Conservation (phyloP, 2,888 invertebrate species). For the Diadromus collaris region DNA sequence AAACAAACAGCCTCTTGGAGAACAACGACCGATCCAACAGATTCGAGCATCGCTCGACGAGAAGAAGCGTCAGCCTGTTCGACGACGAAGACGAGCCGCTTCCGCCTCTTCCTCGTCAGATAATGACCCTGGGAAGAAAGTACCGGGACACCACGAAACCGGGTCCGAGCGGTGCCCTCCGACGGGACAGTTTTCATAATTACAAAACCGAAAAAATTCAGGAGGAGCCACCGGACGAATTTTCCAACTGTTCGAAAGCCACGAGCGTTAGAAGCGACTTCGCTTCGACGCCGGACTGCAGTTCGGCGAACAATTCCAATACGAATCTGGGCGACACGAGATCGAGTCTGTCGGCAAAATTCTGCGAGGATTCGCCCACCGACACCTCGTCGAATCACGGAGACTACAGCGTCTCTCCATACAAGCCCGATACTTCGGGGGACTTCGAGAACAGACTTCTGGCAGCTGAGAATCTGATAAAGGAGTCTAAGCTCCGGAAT, state of each 20-base stretch:
- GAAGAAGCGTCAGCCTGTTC: slow-evolving; percentile 74
- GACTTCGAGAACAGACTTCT: slow-evolving; percentile 75
- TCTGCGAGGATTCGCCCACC: slow-evolving; percentile 74
- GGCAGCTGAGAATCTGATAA: slow-evolving; percentile 77
- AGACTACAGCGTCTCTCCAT: slow-evolving; percentile 65
- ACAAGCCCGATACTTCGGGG: slow-evolving; percentile 64
- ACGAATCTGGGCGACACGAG: slow-evolving; percentile 65
- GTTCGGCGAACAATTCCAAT: slow-evolving; percentile 64
- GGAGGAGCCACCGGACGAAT: slow-evolving; percentile 73
- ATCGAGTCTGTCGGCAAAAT: slow-evolving; percentile 69
- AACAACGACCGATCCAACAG: slow-evolving; percentile 60
- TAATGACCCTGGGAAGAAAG: slow-evolving; percentile 70
- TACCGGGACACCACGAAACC: slow-evolving; percentile 69
- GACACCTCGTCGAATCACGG: slow-evolving; percentile 72
- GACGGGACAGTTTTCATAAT: slow-evolving; percentile 67
- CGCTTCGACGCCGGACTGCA: slow-evolving; percentile 64
- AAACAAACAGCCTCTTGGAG: slow-evolving; percentile 73
- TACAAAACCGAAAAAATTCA: slow-evolving; percentile 75
- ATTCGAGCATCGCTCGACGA: slow-evolving; percentile 66
- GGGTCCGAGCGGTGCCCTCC: slow-evolving; percentile 47
- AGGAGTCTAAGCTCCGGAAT: slow-evolving; percentile 75
- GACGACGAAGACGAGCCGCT: slow-evolving; percentile 70
- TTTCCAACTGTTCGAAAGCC: slow-evolving; percentile 48
- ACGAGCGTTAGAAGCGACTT: slow-evolving; percentile 17
- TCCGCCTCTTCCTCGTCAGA: slow-evolving; percentile 69